Percentiles rank a stretch among this genome's conserved stretches.
Conservation (phyloP, 2,797 vertebrate genomes). For the Odontamblyopus lacepedii region DNA sequence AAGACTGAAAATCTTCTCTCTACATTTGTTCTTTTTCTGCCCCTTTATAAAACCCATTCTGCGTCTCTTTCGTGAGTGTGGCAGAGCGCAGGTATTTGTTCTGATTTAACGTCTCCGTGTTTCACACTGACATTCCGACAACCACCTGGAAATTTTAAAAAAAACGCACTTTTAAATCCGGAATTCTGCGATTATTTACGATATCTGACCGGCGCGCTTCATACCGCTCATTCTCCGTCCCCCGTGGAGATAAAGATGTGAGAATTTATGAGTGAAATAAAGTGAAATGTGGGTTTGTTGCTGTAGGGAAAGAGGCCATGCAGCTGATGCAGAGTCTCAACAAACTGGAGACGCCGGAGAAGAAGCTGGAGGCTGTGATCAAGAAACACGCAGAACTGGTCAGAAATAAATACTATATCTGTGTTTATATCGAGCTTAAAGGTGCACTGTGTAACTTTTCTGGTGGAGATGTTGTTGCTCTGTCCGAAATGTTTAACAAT, state of each 20-base stretch:
- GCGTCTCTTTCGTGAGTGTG: too few relatives aligned
- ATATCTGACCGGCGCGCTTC: background rate
- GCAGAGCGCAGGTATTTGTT: too few relatives aligned
- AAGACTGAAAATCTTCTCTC: too few relatives aligned
- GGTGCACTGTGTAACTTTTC: too few relatives aligned
- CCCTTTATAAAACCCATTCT: too few relatives aligned
- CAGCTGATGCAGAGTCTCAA: slow-evolving; percentile 92
- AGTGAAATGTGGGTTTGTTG: background rate
- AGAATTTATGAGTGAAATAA: background rate
- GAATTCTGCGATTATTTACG: background rate
- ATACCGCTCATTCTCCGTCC: background rate
- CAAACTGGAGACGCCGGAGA: slow-evolving; percentile 87
- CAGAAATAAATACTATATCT: slow-evolving; percentile 52
- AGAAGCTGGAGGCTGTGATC: slow-evolving; percentile 92
- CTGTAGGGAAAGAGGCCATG: slow-evolving; percentile 91
- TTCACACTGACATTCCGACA: background rate
- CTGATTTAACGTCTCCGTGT: too few relatives aligned
- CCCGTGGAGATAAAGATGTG: background rate
- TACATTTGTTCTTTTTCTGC: too few relatives aligned
- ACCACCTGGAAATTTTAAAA: background rate
- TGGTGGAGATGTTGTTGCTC: too few relatives aligned
- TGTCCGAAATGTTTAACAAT: too few relatives aligned
- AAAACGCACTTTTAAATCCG: too few relatives aligned
- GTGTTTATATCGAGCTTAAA: too few relatives aligned
- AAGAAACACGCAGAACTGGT: slow-evolving; percentile 98